A percentile compares a stretch with the other conserved stretches of the same genome.
Conservation (phyloP, 2,797 vertebrate genomes). For the Poeciliopsis turneri region DNA sequence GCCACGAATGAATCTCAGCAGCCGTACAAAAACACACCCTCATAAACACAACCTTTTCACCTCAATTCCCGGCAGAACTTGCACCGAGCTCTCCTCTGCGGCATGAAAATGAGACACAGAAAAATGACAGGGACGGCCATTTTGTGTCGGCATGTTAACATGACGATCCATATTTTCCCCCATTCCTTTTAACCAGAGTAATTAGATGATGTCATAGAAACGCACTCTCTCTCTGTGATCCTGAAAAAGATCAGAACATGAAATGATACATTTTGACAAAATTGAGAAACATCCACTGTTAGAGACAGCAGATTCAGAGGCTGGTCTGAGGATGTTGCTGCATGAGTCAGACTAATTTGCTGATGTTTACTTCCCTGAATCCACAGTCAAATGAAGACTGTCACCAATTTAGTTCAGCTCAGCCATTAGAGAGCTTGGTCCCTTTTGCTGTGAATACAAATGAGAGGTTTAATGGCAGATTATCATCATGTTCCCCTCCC, state of each 20-base stretch:
- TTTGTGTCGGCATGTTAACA: constrained; percentile 65
- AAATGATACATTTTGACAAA: neutral
- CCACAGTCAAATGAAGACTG: neutral
- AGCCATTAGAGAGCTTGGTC: constrained; percentile 38
- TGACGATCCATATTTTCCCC: constrained; percentile 55
- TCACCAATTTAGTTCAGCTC: constrained; percentile 20
- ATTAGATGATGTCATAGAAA: constrained; percentile 68
- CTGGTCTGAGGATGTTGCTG: neutral
- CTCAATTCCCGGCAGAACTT: constrained; percentile 61
- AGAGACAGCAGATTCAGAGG: neutral
- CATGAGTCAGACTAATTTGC: constrained; percentile 4
- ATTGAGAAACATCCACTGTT: constrained; percentile 6
- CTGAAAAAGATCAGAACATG: constrained; percentile 39
- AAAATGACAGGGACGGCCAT: constrained; percentile 62
- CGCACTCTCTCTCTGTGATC: constrained; percentile 65
- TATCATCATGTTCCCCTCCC: constrained; percentile 53
- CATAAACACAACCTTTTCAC: constrained; percentile 63
- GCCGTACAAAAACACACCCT: constrained; percentile 38
- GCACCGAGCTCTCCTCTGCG: constrained; percentile 41
- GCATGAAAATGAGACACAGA: constrained; percentile 69
- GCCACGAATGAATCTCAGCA: constrained; percentile 16
- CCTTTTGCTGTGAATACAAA: constrained; percentile 63
- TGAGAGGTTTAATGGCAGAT: constrained; percentile 57
- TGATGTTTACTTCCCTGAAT: neutral
- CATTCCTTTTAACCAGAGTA: constrained; percentile 50